Evolutionary conservation across 2,797 vertebrate genomes (phyloP), one percentile per base, ranked within the genome.

Genomic region (Tragelaphus oryx): DNA sequence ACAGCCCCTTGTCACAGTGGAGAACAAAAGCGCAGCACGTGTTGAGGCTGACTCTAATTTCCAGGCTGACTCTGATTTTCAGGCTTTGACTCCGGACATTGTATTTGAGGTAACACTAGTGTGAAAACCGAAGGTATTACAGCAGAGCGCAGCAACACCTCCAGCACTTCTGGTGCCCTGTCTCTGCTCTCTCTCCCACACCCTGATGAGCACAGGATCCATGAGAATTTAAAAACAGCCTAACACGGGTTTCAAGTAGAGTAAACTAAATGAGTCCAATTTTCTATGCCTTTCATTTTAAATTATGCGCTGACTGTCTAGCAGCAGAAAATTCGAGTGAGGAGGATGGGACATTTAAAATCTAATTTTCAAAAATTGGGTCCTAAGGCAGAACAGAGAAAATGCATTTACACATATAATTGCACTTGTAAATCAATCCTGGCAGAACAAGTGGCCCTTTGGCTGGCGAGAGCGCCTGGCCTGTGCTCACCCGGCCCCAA

Each of bases 201-300:
- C 55, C n/a, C 81, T n/a, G 44, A 93, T 46, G 60, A 95, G 57
- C 94, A 76, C 89, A 46, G 87, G 65, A 91, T 92, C 90, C 55
- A 8, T 2, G 57, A 95, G 88, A 88, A 89, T 86, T 96, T 95
- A 95, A 97, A 97, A 97, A 96, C 95, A 95, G 84, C 93, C 81
- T 80, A 82, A 89, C 88, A 55, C 8, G 88, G 95, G 82, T 91
- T 91, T 95, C 93, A 87, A 81, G 84, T 22, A n/a, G 85, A 91
- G 88, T 81, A 83, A 89, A 95, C 92, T 46, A 95, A 97, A 91
- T 89, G 90, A 97, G 94, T 80, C 92, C 94, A 93, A 97, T 97
- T 97, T 95, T 96, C 96, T 85, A 96, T 30, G 94, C 93, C 94
- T 97, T 94, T 97, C 97, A 93, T 89, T 96, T 92, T 89, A 86